A percentile compares a stretch with the other conserved stretches of the same genome.
phyloP scores from a whole-genome alignment of 1,140 invertebrate species.

The Eriocheir sinensis region DNA sequence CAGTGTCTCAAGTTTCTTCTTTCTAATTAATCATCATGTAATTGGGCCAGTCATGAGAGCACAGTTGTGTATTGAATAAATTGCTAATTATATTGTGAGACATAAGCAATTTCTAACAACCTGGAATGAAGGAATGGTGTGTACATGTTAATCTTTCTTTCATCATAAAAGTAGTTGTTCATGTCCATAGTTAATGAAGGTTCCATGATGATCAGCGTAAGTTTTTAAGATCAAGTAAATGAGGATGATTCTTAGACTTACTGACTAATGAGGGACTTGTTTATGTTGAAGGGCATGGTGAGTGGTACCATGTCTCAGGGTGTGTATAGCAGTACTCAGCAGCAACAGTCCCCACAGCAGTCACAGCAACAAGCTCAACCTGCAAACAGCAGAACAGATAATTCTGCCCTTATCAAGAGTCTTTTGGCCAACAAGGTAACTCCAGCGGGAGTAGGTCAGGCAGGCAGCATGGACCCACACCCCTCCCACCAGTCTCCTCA shows the following conservation, averaged over 20 bases:
- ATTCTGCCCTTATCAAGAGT: constrained; percentile 89
- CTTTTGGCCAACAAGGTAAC: constrained; percentile 92
- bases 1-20: no score
- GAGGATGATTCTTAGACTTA: constrained; percentile 73
- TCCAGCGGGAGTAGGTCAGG: constrained; percentile 83
- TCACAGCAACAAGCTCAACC: constrained; percentile 80
- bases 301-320: constrained; percentile 86
- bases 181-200: neutral
- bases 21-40: no score
- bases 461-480: constrained; percentile 82
- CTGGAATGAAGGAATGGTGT: neutral
- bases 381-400: constrained; percentile 80
- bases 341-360: constrained; percentile 80
- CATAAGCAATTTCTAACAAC: neutral
- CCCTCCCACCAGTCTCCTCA: constrained; percentile 65
- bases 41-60: neutral
- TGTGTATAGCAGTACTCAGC: constrained; percentile 83
- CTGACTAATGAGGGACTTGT: constrained; percentile 75
- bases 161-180: neutral
- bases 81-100: neutral
- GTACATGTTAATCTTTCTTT: neutral
- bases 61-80: neutral
- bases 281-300: constrained; percentile 83
- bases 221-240: constrained; percentile 78
- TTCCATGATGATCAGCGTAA: constrained; percentile 52